phyloP scores from a whole-genome alignment of 2,888 invertebrate genomes.

The Carpatolechia fugitivella region DNA sequence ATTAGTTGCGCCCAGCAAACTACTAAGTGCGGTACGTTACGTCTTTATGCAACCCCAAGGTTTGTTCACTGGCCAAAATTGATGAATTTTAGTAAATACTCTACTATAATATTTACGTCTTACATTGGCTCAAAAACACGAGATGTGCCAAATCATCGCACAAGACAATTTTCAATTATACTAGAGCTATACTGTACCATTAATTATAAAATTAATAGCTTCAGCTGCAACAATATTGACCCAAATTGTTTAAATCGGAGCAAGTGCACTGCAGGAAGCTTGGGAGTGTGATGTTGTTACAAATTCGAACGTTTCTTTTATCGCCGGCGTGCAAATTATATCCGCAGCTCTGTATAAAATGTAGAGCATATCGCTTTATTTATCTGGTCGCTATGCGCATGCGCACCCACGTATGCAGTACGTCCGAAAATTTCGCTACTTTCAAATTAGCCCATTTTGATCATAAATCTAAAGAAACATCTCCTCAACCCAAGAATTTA shows the following conservation, averaged over 20 bases:
- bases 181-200: not conserved
- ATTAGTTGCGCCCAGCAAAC: constrained; percentile 43
- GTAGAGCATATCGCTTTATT: constrained; percentile 51
- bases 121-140: not conserved
- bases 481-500: not conserved
- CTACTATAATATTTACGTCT: no score
- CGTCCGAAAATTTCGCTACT: constrained; percentile 44
- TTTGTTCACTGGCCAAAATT: constrained; percentile 1
- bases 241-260: not conserved
- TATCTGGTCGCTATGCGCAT: constrained; percentile 60
- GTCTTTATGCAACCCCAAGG: constrained; percentile 9
- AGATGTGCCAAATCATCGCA: not conserved
- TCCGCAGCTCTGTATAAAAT: constrained; percentile 39
- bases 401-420: constrained; percentile 51
- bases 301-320: constrained; percentile 33
- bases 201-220: not conserved
- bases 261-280: constrained; percentile 6
- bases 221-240: constrained; percentile 3
- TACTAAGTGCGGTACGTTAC: not conserved
- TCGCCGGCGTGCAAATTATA: constrained; percentile 35
- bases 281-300: not conserved
- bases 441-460: not conserved
- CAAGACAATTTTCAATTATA: not conserved
- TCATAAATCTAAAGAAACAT: not conserved
- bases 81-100: not conserved